Evolutionary conservation across 2,797 vertebrate species (phyloP).

Genomic region (Sciurus vulgaris): DNA sequence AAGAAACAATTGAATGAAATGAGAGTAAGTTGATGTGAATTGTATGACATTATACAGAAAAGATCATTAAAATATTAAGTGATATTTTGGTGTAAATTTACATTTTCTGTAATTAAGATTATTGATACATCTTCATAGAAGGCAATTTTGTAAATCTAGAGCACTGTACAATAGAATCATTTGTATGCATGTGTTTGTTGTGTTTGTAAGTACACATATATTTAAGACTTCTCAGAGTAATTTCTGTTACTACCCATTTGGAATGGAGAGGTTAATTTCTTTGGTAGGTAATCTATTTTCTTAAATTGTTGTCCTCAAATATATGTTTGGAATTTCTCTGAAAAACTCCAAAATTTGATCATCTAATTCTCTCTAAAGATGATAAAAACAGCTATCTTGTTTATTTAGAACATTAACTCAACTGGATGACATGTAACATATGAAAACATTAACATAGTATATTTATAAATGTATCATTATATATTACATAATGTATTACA

Average conservation of each 20-base stretch:
- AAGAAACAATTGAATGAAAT: background rate
- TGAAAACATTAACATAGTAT: background rate
- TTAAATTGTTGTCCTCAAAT: background rate
- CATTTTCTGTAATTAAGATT: background rate
- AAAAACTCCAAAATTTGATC: background rate
- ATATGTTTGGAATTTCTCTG: background rate
- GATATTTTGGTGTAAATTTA: background rate
- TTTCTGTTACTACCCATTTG: background rate
- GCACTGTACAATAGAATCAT: background rate
- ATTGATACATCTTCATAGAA: background rate
- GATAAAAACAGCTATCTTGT: background rate
- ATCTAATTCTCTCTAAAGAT: slow-evolving; percentile 1
- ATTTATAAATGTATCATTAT: background rate
- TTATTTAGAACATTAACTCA: background rate
- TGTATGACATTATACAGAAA: background rate
- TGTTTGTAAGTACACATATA: background rate
- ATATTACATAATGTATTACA: background rate
- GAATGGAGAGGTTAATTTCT: slow-evolving; percentile 8
- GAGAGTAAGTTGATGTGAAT: background rate
- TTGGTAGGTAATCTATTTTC: background rate
- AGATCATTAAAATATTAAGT: background rate
- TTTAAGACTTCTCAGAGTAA: background rate
- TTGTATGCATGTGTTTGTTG: no score
- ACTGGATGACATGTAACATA: background rate
- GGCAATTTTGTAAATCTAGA: background rate